phyloP scores from a whole-genome alignment of 2,888 invertebrate genomes.

The Dermolepida albohirtum region DNA sequence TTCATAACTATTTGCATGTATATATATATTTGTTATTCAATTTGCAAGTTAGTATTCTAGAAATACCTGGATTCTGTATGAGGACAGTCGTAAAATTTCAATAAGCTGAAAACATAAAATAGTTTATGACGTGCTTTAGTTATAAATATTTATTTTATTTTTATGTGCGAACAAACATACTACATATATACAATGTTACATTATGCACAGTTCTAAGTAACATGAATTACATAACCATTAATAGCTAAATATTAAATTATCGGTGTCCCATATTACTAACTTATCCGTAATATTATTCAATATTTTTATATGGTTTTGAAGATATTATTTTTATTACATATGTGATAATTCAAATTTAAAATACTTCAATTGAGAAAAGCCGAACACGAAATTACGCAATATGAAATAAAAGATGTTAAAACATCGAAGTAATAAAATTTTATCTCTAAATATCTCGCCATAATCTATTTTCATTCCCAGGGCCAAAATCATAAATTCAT shows the following conservation, averaged over 20 bases:
- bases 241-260: too few relatives aligned
- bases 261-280: too few relatives aligned
- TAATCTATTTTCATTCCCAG: slow-evolving; percentile 82
- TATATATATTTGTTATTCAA: background rate
- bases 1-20: background rate
- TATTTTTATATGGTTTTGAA: too few relatives aligned
- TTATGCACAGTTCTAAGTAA: too few relatives aligned
- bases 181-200: too few relatives aligned
- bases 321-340: too few relatives aligned
- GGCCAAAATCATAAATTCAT: slow-evolving; percentile 84
- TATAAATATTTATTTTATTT: background rate
- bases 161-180: background rate
- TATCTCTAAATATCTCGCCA: slow-evolving; percentile 70
- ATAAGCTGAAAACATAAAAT: background rate
- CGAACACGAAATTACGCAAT: too few relatives aligned
- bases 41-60: background rate
- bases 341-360: too few relatives aligned
- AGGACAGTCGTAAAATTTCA: background rate
- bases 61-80: too few relatives aligned
- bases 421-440: slow-evolving; percentile 10
- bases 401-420: background rate
- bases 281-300: too few relatives aligned
- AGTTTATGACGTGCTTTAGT: background rate
- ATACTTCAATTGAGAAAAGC: too few relatives aligned
- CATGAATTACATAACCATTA: too few relatives aligned